Evolutionary conservation across 2,888 invertebrate species (phyloP).

Genomic region (Calliphora vomitoria): DNA sequence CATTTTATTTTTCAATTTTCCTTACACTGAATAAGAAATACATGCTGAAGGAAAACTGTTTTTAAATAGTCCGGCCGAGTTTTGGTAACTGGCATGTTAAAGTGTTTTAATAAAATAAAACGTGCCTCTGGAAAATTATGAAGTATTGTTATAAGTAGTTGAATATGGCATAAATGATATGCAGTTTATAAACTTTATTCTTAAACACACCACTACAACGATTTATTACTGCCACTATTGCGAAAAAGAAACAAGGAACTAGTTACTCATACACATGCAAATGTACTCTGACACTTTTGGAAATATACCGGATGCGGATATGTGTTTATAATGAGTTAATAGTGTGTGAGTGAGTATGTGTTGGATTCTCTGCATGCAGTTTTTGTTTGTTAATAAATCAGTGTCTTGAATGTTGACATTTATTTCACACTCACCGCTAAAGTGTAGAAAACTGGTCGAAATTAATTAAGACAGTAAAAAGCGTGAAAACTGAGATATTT

Average conservation of each 20-base stretch:
- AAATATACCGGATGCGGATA: constrained; percentile 61
- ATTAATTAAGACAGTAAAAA: constrained; percentile 46
- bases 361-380: neutral
- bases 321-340: constrained; percentile 61
- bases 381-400: constrained; percentile 70
- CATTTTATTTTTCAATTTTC: neutral
- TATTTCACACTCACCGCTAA: constrained; percentile 60
- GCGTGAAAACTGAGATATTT: neutral
- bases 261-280: constrained; percentile 49
- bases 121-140: constrained; percentile 71
- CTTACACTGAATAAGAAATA: neutral
- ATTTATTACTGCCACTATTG: constrained; percentile 8
- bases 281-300: constrained; percentile 59
- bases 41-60: neutral
- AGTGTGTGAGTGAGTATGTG: constrained; percentile 4
- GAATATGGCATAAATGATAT: constrained; percentile 71
- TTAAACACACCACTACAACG: neutral
- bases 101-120: constrained; percentile 69
- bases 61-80: constrained; percentile 33
- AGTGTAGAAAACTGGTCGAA: constrained; percentile 66
- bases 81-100: constrained; percentile 69
- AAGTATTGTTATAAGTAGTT: constrained; percentile 68
- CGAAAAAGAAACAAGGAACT: constrained; percentile 19
- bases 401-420: constrained; percentile 72
- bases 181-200: constrained; percentile 68